Evolutionary conservation across 2,113 vertebrate species (phyloP).

Genomic region (Rhinolophus sinicus): DNA sequence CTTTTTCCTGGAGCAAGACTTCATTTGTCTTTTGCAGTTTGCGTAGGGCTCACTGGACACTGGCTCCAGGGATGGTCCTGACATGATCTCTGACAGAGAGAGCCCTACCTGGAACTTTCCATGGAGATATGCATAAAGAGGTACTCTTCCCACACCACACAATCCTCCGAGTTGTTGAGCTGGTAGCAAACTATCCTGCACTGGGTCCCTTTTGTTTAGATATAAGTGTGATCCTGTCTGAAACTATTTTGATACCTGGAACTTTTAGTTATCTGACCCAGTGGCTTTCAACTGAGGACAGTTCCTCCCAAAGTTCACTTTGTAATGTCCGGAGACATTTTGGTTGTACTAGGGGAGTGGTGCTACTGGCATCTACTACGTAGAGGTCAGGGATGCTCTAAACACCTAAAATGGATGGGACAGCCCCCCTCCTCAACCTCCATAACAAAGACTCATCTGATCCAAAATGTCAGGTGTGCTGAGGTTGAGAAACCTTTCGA

Average conservation of each 20-base stretch:
- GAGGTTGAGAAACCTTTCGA: background rate
- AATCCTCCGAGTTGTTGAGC: background rate
- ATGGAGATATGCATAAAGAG: background rate
- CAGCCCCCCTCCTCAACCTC: rapidly evolving
- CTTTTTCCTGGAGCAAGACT: background rate
- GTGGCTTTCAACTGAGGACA: background rate
- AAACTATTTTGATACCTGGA: background rate
- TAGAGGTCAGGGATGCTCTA: background rate
- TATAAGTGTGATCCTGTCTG: background rate
- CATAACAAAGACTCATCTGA: background rate
- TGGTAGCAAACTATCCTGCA: background rate
- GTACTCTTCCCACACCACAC: background rate
- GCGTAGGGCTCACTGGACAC: background rate
- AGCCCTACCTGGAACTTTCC: background rate
- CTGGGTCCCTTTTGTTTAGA: background rate
- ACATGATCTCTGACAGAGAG: background rate
- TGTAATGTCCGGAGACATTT: background rate
- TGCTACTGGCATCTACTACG: background rate
- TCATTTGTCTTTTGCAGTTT: background rate
- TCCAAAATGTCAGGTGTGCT: background rate
- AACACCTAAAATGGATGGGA: background rate
- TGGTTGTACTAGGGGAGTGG: background rate
- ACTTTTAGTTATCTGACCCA: background rate
- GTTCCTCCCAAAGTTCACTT: background rate
- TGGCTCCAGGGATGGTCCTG: background rate